These are phyloP conservation scores for Corythaeola cristata DNA, from an alignment of 2,113 vertebrate genomes.

Conservation along the genomic window DNA sequence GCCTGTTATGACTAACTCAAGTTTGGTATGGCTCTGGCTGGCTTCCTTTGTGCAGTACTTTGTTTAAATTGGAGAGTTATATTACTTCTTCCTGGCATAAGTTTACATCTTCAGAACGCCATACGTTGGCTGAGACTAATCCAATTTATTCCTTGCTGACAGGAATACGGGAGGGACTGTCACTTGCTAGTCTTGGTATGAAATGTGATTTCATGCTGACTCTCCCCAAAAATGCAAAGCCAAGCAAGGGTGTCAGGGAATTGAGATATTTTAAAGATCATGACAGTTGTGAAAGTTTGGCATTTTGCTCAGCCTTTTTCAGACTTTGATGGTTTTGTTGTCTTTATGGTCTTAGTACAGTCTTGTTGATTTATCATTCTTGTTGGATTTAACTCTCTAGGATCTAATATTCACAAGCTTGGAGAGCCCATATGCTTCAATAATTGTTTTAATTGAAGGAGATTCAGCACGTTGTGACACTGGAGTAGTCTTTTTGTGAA, in stretches of 20 bases:
- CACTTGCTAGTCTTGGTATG: conserved; percentile 22
- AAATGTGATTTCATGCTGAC: conserved; percentile 43
- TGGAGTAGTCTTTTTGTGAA: not conserved
- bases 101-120: conserved; percentile 35
- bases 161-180: conserved; percentile 49
- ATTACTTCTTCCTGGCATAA: conserved; percentile 49
- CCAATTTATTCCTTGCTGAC: conserved; percentile 57
- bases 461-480: not conserved
- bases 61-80: conserved; percentile 53
- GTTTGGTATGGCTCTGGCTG: conserved; percentile 29
- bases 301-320: not conserved
- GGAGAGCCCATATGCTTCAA: not conserved
- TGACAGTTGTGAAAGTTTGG: not conserved
- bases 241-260: not conserved
- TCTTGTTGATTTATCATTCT: not conserved
- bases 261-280: conserved; percentile 20
- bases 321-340: not conserved
- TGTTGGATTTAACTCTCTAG: not conserved
- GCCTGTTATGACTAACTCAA: conserved; percentile 59
- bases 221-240: conserved; percentile 28
- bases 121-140: conserved; percentile 44
- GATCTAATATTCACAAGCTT: not conserved
- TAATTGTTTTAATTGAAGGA: not conserved
- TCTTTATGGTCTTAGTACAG: not conserved
- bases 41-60: conserved; percentile 36